A percentile compares a stretch with the other conserved stretches of the same genome.
Evolutionary conservation across 2,888 invertebrate genomes (phyloP).

Genomic region (Sphaerophoria taeniata): DNA sequence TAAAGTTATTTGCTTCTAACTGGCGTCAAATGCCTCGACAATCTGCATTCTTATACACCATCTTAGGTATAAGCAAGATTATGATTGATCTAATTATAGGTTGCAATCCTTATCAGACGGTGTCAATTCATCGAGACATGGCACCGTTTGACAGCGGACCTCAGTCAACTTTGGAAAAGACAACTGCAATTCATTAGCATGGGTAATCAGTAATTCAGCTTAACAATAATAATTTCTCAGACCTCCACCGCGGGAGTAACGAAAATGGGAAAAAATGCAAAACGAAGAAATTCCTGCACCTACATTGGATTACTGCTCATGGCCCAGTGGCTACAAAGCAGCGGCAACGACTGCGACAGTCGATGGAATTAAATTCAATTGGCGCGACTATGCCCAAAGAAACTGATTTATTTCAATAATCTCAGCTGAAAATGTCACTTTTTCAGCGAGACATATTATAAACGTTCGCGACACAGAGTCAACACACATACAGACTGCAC

Average conservation of each 20-base stretch:
- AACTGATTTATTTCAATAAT: constrained; percentile 72
- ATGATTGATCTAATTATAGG: constrained; percentile 54
- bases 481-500: background rate
- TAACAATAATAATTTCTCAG: background rate
- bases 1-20: constrained; percentile 17
- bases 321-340: too few relatives aligned
- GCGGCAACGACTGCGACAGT: constrained; percentile 17
- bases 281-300: constrained; percentile 59
- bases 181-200: constrained; percentile 33
- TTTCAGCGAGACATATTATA: constrained; percentile 20
- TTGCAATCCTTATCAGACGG: constrained; percentile 40
- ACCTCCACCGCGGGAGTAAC: background rate
- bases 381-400: constrained; percentile 72
- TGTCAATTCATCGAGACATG: constrained; percentile 31
- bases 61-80: constrained; percentile 48
- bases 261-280: constrained; percentile 12
- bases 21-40: constrained; percentile 60
- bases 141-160: constrained; percentile 41
- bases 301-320: constrained; percentile 49
- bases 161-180: constrained; percentile 19
- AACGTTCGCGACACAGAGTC: constrained; percentile 13
- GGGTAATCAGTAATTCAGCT: constrained; percentile 43
- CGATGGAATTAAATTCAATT: constrained; percentile 63
- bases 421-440: constrained; percentile 64
- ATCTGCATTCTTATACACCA: constrained; percentile 52